phyloP scores from a whole-genome alignment of 2,113 vertebrate species.

The Nibea albiflora region DNA sequence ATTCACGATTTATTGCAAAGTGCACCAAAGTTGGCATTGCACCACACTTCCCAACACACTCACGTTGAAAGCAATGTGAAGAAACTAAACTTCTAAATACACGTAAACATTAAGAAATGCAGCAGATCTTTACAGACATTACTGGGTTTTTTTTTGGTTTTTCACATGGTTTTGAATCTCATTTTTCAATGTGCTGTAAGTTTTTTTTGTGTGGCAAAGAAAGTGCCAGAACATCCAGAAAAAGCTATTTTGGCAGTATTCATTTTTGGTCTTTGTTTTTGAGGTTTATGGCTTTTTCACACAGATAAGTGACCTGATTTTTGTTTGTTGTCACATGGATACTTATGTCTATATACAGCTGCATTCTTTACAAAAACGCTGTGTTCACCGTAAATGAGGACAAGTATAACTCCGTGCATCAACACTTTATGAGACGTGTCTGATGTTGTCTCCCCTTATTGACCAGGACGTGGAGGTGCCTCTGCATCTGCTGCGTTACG shows the following conservation, averaged over 20 bases:
- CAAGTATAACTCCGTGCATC: background rate
- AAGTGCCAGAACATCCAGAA: no score
- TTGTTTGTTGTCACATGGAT: background rate
- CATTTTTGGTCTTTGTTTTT: background rate
- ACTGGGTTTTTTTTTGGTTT: background rate
- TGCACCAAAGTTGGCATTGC: background rate
- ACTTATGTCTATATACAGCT: background rate
- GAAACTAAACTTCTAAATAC: background rate
- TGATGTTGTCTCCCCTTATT: background rate
- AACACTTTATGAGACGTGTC: background rate
- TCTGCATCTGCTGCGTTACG: conserved; percentile 97
- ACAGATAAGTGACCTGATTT: background rate
- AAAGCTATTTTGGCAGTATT: background rate
- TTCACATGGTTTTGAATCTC: background rate
- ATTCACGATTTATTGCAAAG: background rate
- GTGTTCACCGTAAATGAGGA: background rate
- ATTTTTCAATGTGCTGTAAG: background rate
- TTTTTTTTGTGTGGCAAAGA: background rate
- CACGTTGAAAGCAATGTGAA: background rate
- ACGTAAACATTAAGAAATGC: background rate
- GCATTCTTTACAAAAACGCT: background rate
- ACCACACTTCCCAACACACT: background rate
- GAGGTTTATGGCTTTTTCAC: background rate
- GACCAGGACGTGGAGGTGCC: conserved; percentile 97
- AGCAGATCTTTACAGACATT: background rate